phyloP scores from a whole-genome alignment of 2,888 invertebrate genomes.

The Plagodis pulveraria region DNA sequence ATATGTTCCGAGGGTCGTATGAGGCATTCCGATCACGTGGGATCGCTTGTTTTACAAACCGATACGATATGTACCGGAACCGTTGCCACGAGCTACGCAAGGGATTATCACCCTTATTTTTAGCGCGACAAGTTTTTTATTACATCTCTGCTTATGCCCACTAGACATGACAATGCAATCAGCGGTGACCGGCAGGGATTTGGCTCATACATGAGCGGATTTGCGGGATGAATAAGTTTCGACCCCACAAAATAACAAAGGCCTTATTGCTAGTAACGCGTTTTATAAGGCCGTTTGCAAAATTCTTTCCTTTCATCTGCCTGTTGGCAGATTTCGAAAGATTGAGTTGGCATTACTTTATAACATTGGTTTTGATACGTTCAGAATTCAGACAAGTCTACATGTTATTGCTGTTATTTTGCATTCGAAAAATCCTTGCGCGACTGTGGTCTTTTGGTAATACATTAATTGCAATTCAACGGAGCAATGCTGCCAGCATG shows the following conservation, averaged over 20 bases:
- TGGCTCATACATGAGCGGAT: conserved; percentile 84
- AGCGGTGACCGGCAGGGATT: conserved; percentile 84
- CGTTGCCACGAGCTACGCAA: conserved; percentile 37
- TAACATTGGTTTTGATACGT: conserved; percentile 26
- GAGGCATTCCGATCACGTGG: conserved; percentile 83
- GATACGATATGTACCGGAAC: conserved; percentile 68
- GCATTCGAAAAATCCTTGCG: too few species aligned
- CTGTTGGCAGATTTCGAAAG: conserved; percentile 40
- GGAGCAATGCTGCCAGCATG: too few species aligned
- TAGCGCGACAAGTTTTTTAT: conserved; percentile 38
- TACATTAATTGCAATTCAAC: too few species aligned
- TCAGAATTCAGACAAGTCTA: conserved; percentile 9
- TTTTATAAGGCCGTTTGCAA: conserved; percentile 78
- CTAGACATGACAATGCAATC: conserved; percentile 84
- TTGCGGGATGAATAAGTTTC: conserved; percentile 84
- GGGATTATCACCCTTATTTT: conserved; percentile 28
- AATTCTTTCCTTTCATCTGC: conserved; percentile 64
- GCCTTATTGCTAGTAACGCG: conserved; percentile 74
- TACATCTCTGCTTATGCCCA: conserved; percentile 46
- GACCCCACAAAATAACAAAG: conserved; percentile 83
- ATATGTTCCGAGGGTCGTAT: conserved; percentile 79
- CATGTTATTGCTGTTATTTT: not conserved
- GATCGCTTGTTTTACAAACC: conserved; percentile 83
- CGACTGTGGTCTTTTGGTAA: too few species aligned
- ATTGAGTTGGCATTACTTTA: conserved; percentile 29